Percentiles rank a stretch among this genome's conserved stretches.
These are phyloP conservation scores for Brachionus plicatilis DNA, from an alignment of 1,140 invertebrate species.

Conservation along the genomic window DNA sequence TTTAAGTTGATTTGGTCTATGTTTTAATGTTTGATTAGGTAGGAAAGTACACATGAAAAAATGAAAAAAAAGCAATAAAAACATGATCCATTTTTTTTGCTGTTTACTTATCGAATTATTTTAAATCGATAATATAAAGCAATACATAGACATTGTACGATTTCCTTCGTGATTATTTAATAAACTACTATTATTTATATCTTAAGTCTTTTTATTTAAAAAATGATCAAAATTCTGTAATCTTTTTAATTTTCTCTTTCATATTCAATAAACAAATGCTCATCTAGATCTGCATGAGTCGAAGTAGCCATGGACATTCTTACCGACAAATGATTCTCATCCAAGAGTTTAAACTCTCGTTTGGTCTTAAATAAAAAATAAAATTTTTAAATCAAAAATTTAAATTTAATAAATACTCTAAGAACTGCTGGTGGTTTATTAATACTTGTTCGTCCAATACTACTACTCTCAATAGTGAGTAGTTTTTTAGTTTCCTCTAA, in stretches of 20 bases:
- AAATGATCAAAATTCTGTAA: background rate
- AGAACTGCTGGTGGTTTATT: conserved; percentile 19
- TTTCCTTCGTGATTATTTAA: background rate
- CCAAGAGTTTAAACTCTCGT: conserved; percentile 3
- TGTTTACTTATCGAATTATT: background rate
- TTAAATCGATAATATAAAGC: background rate
- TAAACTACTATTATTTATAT: background rate
- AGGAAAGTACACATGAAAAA: no score
- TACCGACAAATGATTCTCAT: background rate
- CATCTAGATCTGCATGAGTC: background rate
- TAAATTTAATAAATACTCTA: background rate
- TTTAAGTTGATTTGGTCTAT: no score
- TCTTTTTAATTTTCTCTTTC: conserved; percentile 7
- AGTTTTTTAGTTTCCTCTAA: background rate
- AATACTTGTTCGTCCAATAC: background rate
- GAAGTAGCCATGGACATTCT: conserved; percentile 37
- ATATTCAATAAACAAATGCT: conserved; percentile 39
- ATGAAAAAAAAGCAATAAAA: no score
- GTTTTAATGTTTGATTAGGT: no score
- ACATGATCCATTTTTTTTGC: no score
- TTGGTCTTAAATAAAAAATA: conserved; percentile 19
- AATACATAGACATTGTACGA: no score
- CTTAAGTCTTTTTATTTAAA: background rate
- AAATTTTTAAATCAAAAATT: background rate
- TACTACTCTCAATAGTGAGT: background rate